These are phyloP conservation scores for Cygnus buccinator DNA, from an alignment of 2,113 vertebrate genomes.

Conservation along the genomic window DNA sequence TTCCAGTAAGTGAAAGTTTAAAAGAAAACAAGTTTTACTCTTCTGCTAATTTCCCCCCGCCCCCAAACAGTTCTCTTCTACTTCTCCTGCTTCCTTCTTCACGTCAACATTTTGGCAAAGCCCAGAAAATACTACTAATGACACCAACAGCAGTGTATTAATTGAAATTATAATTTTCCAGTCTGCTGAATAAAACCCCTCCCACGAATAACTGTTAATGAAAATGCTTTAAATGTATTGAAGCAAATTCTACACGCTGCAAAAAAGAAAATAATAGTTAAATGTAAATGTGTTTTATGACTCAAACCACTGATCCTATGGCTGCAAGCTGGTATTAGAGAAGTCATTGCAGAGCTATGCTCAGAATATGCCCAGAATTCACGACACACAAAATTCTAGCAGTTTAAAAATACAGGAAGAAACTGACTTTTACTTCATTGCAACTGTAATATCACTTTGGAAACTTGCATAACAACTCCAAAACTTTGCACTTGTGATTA, in stretches of 20 bases:
- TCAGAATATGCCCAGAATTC: neutral
- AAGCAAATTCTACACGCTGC: neutral
- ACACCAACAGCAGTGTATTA: neutral
- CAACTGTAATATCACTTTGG: neutral
- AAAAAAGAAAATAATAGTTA: neutral
- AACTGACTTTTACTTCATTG: neutral
- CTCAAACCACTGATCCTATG: neutral
- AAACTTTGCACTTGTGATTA: neutral
- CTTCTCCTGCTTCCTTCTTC: neutral
- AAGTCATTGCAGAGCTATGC: neutral
- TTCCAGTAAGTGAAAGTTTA: neutral
- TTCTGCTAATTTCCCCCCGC: fast-evolving
- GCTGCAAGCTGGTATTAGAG: neutral
- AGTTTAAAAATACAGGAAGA: slow-evolving; percentile 18
- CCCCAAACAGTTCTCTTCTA: neutral
- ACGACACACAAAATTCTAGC: neutral
- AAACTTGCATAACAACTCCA: neutral
- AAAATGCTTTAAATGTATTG: neutral
- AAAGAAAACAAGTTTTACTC: neutral
- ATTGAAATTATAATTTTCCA: neutral
- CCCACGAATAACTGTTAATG: neutral
- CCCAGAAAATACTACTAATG: neutral
- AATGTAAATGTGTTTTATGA: neutral
- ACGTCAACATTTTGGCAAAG: neutral
- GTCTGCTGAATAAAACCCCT: neutral